These are phyloP conservation scores for Caenorhabditis japonica DNA, from an alignment of 2,888 invertebrate species.

Conservation along the genomic window DNA sequence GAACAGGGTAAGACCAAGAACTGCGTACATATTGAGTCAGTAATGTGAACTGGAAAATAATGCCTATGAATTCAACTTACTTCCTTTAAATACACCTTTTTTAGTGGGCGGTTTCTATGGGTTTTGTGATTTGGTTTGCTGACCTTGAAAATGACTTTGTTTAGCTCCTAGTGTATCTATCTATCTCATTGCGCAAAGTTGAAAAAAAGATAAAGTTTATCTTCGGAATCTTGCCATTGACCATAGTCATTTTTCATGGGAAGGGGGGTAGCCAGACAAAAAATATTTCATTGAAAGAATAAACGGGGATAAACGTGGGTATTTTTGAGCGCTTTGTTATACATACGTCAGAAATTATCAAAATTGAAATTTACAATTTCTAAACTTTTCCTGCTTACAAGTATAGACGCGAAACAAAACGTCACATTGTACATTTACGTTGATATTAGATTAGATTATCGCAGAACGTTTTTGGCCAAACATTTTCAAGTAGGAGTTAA, in stretches of 20 bases:
- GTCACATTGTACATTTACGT: too few relatives aligned
- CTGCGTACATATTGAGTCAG: constrained; percentile 35
- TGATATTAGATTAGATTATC: too few relatives aligned
- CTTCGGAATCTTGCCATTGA: constrained; percentile 14
- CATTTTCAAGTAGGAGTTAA: constrained; percentile 22
- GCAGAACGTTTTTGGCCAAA: too few relatives aligned
- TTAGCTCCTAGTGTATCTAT: constrained; percentile 24
- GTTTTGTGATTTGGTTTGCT: constrained; percentile 33
- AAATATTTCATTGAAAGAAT: too few relatives aligned
- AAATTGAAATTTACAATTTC: too few relatives aligned
- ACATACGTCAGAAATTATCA: too few relatives aligned
- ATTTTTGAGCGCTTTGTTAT: too few relatives aligned
- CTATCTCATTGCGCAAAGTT: constrained; percentile 18
- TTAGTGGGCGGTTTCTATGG: constrained; percentile 29
- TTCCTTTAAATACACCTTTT: constrained; percentile 8
- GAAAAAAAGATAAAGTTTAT: constrained; percentile 5
- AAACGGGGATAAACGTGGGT: too few relatives aligned
- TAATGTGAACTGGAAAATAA: too few relatives aligned
- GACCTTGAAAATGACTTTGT: constrained; percentile 44
- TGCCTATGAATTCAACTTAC: constrained; percentile 13
- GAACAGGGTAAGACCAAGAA: constrained; percentile 36
- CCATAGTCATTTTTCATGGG: too few relatives aligned
- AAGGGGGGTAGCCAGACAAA: constrained; percentile 10
- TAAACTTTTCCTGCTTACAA: too few relatives aligned
- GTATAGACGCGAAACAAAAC: too few relatives aligned